Conservation (phyloP, 2,797 vertebrate species). For the Carapus acus region DNA sequence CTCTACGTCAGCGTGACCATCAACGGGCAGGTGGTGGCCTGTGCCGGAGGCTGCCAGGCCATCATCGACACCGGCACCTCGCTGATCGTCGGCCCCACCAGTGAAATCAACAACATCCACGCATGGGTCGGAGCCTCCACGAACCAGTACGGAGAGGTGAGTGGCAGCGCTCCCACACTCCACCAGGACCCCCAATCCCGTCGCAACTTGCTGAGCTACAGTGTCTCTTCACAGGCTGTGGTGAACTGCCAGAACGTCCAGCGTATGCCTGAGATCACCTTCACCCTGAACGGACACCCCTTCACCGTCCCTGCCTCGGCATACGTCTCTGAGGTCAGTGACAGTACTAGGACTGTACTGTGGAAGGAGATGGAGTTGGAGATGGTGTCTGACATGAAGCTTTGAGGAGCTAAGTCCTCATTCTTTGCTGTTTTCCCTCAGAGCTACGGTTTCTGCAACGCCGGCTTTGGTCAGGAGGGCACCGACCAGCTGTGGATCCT, state of each 20-base stretch:
- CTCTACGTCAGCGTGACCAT: constrained; percentile 58
- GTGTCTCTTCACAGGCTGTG: constrained; percentile 27
- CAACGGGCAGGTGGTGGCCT: constrained; percentile 60
- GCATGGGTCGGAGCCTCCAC: constrained; percentile 50
- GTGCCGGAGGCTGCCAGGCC: constrained; percentile 63
- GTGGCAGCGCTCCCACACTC: no score
- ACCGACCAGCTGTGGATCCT: constrained; percentile 58
- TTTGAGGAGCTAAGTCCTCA: not conserved
- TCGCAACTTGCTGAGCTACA: no score
- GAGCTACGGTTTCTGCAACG: constrained; percentile 34
- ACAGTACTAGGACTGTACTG: not conserved
- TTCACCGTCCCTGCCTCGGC: constrained; percentile 56
- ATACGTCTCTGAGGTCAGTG: constrained; percentile 55
- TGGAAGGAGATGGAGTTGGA: not conserved
- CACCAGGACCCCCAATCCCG: no score
- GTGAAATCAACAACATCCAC: constrained; percentile 60
- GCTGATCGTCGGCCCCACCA: constrained; percentile 59
- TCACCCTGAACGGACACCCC: constrained; percentile 50
- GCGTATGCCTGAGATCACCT: constrained; percentile 58
- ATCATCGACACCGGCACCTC: constrained; percentile 70
- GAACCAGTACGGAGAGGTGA: constrained; percentile 56
- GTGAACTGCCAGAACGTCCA: constrained; percentile 57
- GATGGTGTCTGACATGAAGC: not conserved
- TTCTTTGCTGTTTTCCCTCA: constrained; percentile 28
- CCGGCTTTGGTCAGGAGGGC: constrained; percentile 54